Evolutionary conservation across 2,797 vertebrate species (phyloP).

Genomic region (Myioborus melanocephalus): DNA sequence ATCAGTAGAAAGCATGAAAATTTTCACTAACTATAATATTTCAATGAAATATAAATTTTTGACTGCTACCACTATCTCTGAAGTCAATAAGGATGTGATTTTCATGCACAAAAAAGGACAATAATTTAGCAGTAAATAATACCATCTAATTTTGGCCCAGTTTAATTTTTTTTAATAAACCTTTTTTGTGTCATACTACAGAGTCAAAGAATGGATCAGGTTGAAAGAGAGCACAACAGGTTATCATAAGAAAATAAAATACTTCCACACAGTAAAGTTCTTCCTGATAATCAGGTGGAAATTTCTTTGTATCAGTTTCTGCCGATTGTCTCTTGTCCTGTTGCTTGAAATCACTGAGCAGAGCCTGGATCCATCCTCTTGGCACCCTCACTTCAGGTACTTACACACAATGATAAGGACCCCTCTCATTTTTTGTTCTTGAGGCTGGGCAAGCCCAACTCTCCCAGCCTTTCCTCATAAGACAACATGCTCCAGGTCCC

Average conservation of each 20-base stretch:
- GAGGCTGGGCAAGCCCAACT: neutral
- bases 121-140: neutral
- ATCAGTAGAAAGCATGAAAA: neutral
- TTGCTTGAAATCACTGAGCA: neutral
- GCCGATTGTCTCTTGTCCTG: neutral
- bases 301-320: neutral
- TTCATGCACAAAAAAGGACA: neutral
- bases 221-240: neutral
- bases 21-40: neutral
- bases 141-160: neutral
- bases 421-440: neutral
- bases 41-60: neutral
- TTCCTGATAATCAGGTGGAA: neutral
- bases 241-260: neutral
- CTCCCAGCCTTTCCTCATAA: neutral
- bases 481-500: neutral
- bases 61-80: neutral
- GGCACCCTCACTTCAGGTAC: neutral
- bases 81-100: neutral
- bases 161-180: neutral
- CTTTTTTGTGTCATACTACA: neutral
- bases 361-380: neutral
- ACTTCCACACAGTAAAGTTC: neutral
- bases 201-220: neutral
- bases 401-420: too few species aligned